Percentiles rank a stretch among this genome's conserved stretches.
These are phyloP conservation scores for Macrophya annulata DNA, from an alignment of 2,888 invertebrate species.

Conservation along the genomic window DNA sequence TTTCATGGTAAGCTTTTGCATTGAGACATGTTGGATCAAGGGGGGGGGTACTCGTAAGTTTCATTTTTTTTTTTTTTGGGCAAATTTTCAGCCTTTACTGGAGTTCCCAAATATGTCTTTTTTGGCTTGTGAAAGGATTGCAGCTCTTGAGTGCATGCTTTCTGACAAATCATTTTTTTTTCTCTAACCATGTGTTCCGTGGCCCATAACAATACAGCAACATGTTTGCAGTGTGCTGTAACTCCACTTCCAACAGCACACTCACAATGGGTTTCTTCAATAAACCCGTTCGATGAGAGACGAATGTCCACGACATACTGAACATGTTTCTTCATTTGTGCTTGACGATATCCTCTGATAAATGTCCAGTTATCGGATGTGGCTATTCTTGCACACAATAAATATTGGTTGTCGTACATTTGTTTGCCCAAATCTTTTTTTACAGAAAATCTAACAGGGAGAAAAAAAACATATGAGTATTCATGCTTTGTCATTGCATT, in stretches of 20 bases:
- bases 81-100: slow-evolving; percentile 51
- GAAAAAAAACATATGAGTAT: neutral
- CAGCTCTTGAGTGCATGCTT: slow-evolving; percentile 51
- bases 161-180: slow-evolving; percentile 35
- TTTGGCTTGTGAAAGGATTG: slow-evolving; percentile 56
- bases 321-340: slow-evolving; percentile 57
- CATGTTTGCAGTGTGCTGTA: slow-evolving; percentile 58
- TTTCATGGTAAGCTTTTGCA: neutral
- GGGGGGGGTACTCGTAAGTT: slow-evolving; percentile 18
- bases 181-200: slow-evolving; percentile 42
- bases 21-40: neutral
- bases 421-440: neutral
- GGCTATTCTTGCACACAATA: neutral
- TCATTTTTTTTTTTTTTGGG: slow-evolving; percentile 17
- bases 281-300: slow-evolving; percentile 35
- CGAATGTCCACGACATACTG: slow-evolving; percentile 53
- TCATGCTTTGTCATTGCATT: neutral
- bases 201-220: slow-evolving; percentile 52
- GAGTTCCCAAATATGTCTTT: slow-evolving; percentile 55
- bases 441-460: neutral
- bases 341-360: slow-evolving; percentile 51
- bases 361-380: neutral
- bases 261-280: slow-evolving; percentile 57
- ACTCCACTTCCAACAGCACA: slow-evolving; percentile 57
- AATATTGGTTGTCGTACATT: slow-evolving; percentile 1